Evolutionary conservation across 2,888 invertebrate species (phyloP), one percentile per base, ranked within the genome.

Genomic region (Drosophila differens): DNA sequence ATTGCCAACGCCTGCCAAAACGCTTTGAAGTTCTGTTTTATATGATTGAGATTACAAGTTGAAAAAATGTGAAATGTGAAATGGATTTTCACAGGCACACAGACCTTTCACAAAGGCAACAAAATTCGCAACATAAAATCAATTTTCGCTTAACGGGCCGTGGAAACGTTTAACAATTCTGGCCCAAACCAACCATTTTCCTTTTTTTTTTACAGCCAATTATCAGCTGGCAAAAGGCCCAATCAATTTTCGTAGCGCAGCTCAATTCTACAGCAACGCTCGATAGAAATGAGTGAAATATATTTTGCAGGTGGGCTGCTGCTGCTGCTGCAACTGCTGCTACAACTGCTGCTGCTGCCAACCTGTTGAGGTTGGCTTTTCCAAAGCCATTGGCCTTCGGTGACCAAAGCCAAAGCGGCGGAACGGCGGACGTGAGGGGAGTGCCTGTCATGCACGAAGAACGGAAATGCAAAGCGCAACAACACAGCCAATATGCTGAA

Each of bases 401-500:
- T 88, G 87, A 82, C 89, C 89, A 88, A 57, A 39, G 57, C 57
- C 70, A 64, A 52, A 47, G 64, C 58, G 60, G 66, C 67, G 66
- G 72, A 74, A 66, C 74, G 28, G 12, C 35, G 72, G 54, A 81
- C 66, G 73, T 73, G 77, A 67, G 81, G 59, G 65, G 74, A 66
- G 76, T 70, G 79, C 25, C 77, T 70, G 81, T 81, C 79, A 81
- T 89, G 89, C 82, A 88, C 86, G 74, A 61, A 79, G 83, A 84
- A 89, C 91, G 91, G 90, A 91, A 87, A 91, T 90, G 90, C 91
- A 90, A 83, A 82, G 80, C 73, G 41, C 30, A 58, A 22, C n/a
- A 30, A 72, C 57, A 86, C 71, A 65, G 73, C 41, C 74, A 74
- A 78, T 69, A 67, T 73, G 69, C 66, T 57, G 71, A 85, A 74